These are phyloP conservation scores for Cochlearius cochlearius DNA, from an alignment of 2,113 vertebrate species.

Conservation along the genomic window DNA sequence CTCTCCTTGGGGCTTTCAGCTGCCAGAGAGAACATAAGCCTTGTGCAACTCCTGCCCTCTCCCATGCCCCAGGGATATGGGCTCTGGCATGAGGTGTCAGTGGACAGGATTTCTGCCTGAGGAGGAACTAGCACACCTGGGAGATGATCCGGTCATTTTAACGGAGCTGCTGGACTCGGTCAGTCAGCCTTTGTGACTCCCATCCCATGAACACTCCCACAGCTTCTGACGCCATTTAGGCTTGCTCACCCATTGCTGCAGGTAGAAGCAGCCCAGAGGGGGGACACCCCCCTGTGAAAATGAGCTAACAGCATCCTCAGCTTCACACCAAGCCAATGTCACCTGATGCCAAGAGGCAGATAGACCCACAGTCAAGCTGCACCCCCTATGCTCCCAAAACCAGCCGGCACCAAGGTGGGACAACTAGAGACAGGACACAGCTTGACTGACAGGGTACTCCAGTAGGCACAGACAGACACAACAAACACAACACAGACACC, in stretches of 20 bases:
- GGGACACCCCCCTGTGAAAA: not conserved
- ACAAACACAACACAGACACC: slow-evolving; percentile 5
- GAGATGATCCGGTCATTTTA: not conserved
- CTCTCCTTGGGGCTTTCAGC: not conserved
- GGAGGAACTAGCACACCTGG: not conserved
- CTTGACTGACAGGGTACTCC: not conserved
- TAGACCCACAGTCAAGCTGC: not conserved
- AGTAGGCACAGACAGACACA: not conserved
- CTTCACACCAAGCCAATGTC: not conserved
- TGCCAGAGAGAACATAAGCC: not conserved
- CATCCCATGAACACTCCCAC: not conserved
- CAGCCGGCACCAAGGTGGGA: not conserved
- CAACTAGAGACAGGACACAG: not conserved
- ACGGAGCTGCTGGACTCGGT: not conserved
- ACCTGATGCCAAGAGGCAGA: not conserved
- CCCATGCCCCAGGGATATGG: not conserved
- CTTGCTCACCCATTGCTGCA: not conserved
- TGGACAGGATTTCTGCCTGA: not conserved
- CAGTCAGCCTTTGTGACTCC: not conserved
- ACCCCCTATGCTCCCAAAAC: not conserved
- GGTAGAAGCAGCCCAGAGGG: not conserved
- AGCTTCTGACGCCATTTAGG: not conserved
- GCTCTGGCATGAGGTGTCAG: not conserved
- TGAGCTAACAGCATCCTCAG: not conserved
- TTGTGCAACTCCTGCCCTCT: not conserved